phyloP scores from a whole-genome alignment of 2,113 vertebrate species.

The Lathamus discolor region DNA sequence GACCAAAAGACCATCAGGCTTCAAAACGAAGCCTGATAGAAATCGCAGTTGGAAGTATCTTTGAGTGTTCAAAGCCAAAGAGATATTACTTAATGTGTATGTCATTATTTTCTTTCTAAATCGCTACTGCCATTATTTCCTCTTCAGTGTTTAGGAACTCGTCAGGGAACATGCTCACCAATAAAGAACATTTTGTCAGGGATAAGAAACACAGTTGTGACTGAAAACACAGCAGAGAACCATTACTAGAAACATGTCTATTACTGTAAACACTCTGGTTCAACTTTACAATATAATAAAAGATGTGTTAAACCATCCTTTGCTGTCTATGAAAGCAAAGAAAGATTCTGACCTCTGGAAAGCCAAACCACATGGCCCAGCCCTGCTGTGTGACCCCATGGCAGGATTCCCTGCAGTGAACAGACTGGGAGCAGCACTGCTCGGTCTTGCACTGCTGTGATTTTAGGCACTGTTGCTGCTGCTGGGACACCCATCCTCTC shows the following conservation, averaged over 20 bases:
- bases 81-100: background rate
- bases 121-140: background rate
- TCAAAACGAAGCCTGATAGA: background rate
- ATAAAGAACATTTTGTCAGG: background rate
- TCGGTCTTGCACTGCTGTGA: background rate
- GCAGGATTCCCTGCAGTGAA: background rate
- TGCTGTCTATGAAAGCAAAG: background rate
- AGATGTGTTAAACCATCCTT: background rate
- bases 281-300: background rate
- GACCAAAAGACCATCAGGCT: background rate
- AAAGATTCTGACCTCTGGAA: background rate
- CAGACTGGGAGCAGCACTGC: accelerated
- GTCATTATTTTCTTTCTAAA: background rate
- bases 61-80: background rate
- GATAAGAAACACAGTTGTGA: background rate
- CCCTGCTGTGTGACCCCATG: accelerated
- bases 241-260: background rate
- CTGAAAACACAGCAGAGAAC: background rate
- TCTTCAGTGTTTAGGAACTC: background rate
- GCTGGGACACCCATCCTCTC: accelerated
- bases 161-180: background rate
- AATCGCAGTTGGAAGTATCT: background rate
- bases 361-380: accelerated
- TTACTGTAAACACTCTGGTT: background rate
- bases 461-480: background rate